A percentile compares a stretch with the other conserved stretches of the same genome.
These are phyloP conservation scores for Leptopilina clavipes DNA, from an alignment of 1,140 invertebrate species.

Conservation along the genomic window DNA sequence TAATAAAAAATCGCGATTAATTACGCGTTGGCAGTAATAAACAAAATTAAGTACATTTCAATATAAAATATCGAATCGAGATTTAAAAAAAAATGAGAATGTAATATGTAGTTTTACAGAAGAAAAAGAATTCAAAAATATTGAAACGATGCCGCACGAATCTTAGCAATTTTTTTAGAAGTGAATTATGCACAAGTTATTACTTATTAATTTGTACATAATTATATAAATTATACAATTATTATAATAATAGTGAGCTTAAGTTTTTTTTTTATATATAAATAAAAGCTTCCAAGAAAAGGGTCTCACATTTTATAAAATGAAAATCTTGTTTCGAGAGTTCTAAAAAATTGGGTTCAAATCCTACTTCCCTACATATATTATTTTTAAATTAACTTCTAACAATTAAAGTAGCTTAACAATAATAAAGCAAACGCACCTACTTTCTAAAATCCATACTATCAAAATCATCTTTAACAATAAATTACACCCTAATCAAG, in stretches of 20 bases:
- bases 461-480: background rate
- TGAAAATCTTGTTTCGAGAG: background rate
- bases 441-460: background rate
- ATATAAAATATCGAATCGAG: background rate
- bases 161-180: background rate
- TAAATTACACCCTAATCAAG: background rate
- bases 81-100: background rate
- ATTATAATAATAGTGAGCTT: background rate
- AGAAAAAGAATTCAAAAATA: background rate
- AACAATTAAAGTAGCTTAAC: background rate
- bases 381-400: background rate
- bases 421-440: background rate
- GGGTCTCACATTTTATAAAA: background rate
- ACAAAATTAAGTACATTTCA: background rate
- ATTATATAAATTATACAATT: slow-evolving; percentile 8
- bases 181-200: slow-evolving; percentile 24
- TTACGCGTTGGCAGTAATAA: background rate
- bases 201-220: slow-evolving; percentile 10
- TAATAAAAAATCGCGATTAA: background rate
- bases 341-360: background rate
- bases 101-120: background rate
- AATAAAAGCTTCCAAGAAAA: background rate
- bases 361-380: background rate
- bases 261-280: background rate
- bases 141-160: background rate